These are phyloP conservation scores for Sterrhoptilus dennistouni DNA, from an alignment of 2,113 vertebrate species.

Conservation along the genomic window DNA sequence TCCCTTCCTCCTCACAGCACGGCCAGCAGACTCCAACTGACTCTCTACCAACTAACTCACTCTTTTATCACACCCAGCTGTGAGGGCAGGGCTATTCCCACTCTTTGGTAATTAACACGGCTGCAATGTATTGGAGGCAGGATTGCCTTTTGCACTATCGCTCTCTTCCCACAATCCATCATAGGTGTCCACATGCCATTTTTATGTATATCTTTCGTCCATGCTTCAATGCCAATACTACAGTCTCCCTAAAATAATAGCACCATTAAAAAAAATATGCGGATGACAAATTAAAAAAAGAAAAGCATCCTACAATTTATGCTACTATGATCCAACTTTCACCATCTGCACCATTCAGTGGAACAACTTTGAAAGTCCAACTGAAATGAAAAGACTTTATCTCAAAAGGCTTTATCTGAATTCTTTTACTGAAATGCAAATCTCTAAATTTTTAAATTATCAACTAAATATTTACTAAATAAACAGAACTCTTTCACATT, in stretches of 20 bases:
- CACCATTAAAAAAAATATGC: background rate
- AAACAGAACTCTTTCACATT: background rate
- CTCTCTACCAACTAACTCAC: too few species aligned
- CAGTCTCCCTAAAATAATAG: background rate
- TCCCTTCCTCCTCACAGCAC: too few species aligned
- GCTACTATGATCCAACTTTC: background rate
- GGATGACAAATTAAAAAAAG: background rate
- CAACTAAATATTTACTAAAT: background rate
- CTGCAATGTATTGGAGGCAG: too few species aligned
- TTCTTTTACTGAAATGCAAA: background rate
- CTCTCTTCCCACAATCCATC: too few species aligned
- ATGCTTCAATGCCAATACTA: background rate
- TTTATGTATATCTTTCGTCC: background rate
- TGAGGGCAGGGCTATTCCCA: too few species aligned
- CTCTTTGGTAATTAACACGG: too few species aligned
- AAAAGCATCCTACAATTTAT: background rate
- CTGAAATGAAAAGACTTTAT: background rate
- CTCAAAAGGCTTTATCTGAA: background rate
- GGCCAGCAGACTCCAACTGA: too few species aligned
- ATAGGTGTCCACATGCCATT: fast-evolving
- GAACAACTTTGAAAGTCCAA: background rate
- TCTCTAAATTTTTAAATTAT: background rate
- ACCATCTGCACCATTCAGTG: background rate
- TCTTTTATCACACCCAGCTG: too few species aligned
- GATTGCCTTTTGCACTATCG: too few species aligned